phyloP scores from a whole-genome alignment of 2,113 vertebrate species.

The Atrichornis clamosus region DNA sequence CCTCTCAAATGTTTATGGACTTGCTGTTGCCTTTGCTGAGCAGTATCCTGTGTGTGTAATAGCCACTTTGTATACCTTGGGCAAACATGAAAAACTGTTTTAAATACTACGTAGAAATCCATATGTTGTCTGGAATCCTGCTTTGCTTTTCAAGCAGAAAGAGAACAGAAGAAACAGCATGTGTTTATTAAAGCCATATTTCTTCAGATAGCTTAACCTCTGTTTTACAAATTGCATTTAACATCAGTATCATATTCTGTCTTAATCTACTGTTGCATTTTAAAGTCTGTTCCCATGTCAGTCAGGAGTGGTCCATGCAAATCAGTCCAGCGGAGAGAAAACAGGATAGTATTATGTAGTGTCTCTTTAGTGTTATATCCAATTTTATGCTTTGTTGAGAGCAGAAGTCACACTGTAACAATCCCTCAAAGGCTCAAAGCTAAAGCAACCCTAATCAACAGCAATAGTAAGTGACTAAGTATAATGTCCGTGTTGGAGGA shows the following conservation, averaged over 20 bases:
- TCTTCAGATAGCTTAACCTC: slow-evolving; percentile 39
- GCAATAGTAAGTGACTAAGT: slow-evolving; percentile 17
- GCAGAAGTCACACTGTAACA: slow-evolving; percentile 43
- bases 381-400: slow-evolving; percentile 58
- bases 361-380: slow-evolving; percentile 26
- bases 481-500: background rate
- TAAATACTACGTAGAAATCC: background rate
- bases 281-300: slow-evolving; percentile 22
- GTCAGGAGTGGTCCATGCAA: slow-evolving; percentile 7
- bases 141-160: slow-evolving; percentile 20
- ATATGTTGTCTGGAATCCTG: slow-evolving; percentile 18
- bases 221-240: slow-evolving; percentile 43
- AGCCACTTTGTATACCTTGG: background rate
- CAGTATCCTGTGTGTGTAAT: background rate
- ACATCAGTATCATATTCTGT: slow-evolving; percentile 35
- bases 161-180: slow-evolving; percentile 27
- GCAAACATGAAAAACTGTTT: background rate
- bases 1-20: background rate
- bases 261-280: slow-evolving; percentile 44
- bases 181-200: slow-evolving; percentile 48
- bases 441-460: slow-evolving; percentile 41
- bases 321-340: slow-evolving; percentile 19
- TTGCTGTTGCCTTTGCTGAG: background rate
- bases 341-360: background rate
- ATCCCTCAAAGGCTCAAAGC: slow-evolving; percentile 26